These are phyloP conservation scores for Poecile montanus DNA, from an alignment of 2,797 vertebrate genomes.

Conservation along the genomic window DNA sequence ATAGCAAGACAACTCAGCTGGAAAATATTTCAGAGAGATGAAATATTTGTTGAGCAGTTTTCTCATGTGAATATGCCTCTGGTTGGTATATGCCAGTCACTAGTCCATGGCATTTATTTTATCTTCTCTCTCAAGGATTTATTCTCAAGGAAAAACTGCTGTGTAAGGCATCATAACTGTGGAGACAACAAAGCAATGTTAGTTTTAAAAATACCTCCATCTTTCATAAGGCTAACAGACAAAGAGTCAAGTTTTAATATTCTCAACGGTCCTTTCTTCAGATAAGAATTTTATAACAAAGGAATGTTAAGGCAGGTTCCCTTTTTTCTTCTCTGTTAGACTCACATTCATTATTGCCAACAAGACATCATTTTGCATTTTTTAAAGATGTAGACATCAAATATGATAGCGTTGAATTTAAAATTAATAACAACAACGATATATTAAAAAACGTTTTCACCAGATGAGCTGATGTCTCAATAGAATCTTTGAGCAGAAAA, in stretches of 20 bases:
- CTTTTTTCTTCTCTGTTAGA: constrained; percentile 17
- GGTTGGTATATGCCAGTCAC: constrained; percentile 73
- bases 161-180: constrained; percentile 30
- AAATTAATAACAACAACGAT: constrained; percentile 62
- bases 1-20: constrained; percentile 78
- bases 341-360: constrained; percentile 33
- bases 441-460: constrained; percentile 66
- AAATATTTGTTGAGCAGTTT: constrained; percentile 81
- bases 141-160: constrained; percentile 61
- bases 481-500: constrained; percentile 49
- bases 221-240: constrained; percentile 27
- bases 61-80: constrained; percentile 83
- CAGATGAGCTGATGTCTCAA: constrained; percentile 66
- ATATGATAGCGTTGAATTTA: constrained; percentile 60
- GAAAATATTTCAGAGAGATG: constrained; percentile 87
- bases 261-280: constrained; percentile 42
- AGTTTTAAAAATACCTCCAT: constrained; percentile 39
- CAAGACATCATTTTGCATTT: constrained; percentile 46
- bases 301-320: constrained; percentile 7
- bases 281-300: constrained; percentile 58
- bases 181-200: constrained; percentile 19
- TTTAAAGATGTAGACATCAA: constrained; percentile 65
- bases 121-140: constrained; percentile 65
- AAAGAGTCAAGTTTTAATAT: constrained; percentile 53
- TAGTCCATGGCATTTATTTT: constrained; percentile 72